These are phyloP conservation scores for Coracopsis vasa DNA, from an alignment of 2,113 vertebrate species.

Conservation along the genomic window DNA sequence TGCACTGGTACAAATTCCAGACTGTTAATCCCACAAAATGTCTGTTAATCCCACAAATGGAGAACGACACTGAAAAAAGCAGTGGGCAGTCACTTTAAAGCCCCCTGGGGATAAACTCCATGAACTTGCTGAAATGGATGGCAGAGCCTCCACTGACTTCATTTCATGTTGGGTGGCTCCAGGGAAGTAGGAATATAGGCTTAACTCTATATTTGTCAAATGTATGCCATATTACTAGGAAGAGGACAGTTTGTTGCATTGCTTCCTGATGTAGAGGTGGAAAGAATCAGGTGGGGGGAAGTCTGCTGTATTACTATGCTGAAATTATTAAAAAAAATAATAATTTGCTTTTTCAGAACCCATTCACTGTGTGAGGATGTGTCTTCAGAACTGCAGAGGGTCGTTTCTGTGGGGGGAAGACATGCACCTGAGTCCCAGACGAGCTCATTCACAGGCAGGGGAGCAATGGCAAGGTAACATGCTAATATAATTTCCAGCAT, in stretches of 20 bases:
- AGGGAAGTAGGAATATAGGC: not conserved
- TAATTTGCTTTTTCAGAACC: slow-evolving; percentile 71
- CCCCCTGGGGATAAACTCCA: not conserved
- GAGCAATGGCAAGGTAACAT: slow-evolving; percentile 85
- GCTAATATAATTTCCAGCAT: not conserved
- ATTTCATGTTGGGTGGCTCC: not conserved
- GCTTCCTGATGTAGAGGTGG: not conserved
- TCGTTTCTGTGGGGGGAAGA: slow-evolving; percentile 73
- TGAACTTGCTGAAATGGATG: not conserved
- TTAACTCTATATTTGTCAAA: not conserved
- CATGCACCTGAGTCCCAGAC: slow-evolving; percentile 65
- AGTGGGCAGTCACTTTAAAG: not conserved
- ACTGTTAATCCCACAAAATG: not conserved
- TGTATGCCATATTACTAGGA: not conserved
- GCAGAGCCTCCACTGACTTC: not conserved
- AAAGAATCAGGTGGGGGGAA: not conserved
- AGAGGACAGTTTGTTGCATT: not conserved
- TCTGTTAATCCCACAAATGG: not conserved
- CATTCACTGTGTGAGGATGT: slow-evolving; percentile 74
- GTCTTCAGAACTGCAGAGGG: slow-evolving; percentile 69
- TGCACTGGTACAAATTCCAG: not conserved
- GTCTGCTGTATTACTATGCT: not conserved
- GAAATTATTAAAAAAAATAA: not conserved
- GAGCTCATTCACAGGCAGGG: slow-evolving; percentile 72
- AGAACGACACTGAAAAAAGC: not conserved